Evolutionary conservation across 2,113 vertebrate genomes (phyloP), one percentile per base, ranked within the genome.

Genomic region (Acanthochromis polyacanthus): DNA sequence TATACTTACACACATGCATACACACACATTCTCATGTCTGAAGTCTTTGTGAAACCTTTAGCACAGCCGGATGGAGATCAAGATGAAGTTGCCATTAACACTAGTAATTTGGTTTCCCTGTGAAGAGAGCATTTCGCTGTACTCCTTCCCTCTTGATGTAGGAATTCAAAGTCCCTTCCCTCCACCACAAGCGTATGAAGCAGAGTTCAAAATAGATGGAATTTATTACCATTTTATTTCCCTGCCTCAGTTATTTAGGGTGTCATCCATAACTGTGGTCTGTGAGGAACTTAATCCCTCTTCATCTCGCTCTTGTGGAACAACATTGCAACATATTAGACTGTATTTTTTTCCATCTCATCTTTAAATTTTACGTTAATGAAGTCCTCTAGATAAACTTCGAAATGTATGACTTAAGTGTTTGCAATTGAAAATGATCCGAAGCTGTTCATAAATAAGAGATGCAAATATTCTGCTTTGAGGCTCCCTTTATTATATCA

Each of bases 191-290:
- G 60, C 72, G 55, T 90, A 62, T 84, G 63, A 88, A 71, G 86
- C 57, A 23, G 30, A 80, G 72, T 52, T 73, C n/a, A 58, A 48
- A 84, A 64, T 59, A 81, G 70, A 87, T 66, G 43, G 69, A 84
- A 79, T 90, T 90, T 84, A 86, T 84, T 88, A 84, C 25, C 60
- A 55, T 86, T 90, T 84, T 51, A 86, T 82, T 88, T 82, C 72
- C 45, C 53, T 38, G 78, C 70, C 36, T 70, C 30, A 30, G 52
- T 83, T 83, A 64, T 83, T 79, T 52, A n/a, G 52, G 40, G 52
- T 30, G 68, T 59, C 40, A 83, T 83, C 50, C 11, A 62, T 19
- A 56, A 65, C 71, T 75, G 5, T 48, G 30, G 16, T 3, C 71
- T 73, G 38, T 71, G 71, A 67, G 59, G 20, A 75, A 36, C 25